These are phyloP conservation scores for Nettapus auritus DNA, from an alignment of 2,113 vertebrate species.

Conservation along the genomic window DNA sequence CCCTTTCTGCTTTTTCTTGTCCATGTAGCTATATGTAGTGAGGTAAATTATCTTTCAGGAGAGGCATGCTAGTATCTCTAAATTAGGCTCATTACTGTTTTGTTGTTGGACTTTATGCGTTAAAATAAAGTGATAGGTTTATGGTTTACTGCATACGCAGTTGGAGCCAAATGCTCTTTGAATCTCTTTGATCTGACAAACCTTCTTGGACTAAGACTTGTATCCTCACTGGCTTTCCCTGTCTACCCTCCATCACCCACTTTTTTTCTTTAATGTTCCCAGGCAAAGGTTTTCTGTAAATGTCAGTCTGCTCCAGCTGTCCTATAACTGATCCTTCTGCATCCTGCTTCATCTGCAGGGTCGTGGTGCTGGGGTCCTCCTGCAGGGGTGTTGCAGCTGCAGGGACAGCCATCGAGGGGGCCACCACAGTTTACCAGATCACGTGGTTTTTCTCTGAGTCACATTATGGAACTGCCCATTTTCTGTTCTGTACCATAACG, in stretches of 20 bases:
- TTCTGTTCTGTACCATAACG: background rate
- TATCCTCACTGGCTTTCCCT: background rate
- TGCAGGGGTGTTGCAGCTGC: background rate
- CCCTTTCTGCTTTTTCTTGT: background rate
- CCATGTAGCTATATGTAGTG: background rate
- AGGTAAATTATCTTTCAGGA: constrained; percentile 14
- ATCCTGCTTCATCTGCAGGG: background rate
- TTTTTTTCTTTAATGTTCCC: background rate
- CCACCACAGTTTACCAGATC: background rate
- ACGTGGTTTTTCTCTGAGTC: background rate
- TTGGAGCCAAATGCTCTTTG: constrained; percentile 17
- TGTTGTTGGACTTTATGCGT: constrained; percentile 42
- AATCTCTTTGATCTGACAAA: constrained; percentile 38
- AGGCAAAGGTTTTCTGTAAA: background rate
- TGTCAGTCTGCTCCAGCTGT: background rate
- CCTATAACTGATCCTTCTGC: background rate
- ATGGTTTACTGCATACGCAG: background rate
- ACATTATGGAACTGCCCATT: background rate
- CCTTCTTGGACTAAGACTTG: background rate
- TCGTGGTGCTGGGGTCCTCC: background rate
- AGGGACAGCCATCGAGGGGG: background rate
- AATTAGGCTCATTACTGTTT: constrained; percentile 25
- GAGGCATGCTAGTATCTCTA: background rate
- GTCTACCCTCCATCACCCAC: background rate
- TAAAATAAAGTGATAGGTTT: constrained; percentile 49